Conservation (phyloP, 1,140 invertebrate species). For the Rhopalosiphum padi region DNA sequence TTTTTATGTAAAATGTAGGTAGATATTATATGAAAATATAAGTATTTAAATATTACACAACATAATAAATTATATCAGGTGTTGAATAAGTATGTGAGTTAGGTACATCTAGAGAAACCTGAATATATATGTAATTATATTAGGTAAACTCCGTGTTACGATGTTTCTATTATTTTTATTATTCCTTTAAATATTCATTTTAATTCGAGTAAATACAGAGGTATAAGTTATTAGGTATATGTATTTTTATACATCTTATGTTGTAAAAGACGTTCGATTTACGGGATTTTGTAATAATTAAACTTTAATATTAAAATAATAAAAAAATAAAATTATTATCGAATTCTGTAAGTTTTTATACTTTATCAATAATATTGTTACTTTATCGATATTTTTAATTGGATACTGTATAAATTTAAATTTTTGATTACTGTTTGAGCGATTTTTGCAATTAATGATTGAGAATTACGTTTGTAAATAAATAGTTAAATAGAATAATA, state of each 20-base stretch:
- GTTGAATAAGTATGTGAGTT: not conserved
- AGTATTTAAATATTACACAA: not conserved
- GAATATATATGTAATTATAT: not conserved
- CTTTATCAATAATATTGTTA: too few species aligned
- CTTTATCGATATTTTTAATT: too few species aligned
- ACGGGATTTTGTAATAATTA: not conserved
- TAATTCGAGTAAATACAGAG: not conserved
- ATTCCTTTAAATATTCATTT: not conserved
- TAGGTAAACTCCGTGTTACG: not conserved
- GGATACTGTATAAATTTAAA: too few species aligned
- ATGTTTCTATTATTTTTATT: not conserved
- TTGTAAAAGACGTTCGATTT: not conserved
- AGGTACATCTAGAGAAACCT: not conserved
- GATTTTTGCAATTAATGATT: not conserved
- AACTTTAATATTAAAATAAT: not conserved
- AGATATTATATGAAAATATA: not conserved
- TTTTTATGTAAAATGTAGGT: not conserved
- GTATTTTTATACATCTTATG: not conserved
- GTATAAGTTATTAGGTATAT: not conserved
- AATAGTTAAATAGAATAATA: not conserved
- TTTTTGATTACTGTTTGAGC: too few species aligned
- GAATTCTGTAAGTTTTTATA: too few species aligned
- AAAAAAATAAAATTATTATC: not conserved
- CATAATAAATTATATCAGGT: constrained; percentile 3
- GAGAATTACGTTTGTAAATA: not conserved